A percentile compares a stretch with the other conserved stretches of the same genome.
Evolutionary conservation across 2,888 invertebrate genomes (phyloP).

Genomic region (Xylocampa areola): DNA sequence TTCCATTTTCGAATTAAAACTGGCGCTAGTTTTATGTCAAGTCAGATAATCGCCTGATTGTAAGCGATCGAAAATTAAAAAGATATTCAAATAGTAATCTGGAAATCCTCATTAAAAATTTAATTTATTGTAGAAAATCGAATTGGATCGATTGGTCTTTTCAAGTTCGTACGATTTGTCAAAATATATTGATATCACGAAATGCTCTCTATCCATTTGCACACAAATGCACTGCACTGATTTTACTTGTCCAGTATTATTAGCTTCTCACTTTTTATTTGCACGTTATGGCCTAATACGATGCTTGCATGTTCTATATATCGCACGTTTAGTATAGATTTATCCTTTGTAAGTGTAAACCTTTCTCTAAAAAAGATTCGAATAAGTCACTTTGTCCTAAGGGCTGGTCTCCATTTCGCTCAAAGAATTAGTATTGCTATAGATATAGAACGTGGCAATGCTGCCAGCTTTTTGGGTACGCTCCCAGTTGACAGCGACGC

Average conservation of each 20-base stretch:
- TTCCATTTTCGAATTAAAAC: constrained; percentile 52
- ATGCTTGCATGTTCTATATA: constrained; percentile 57
- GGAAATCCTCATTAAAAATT: constrained; percentile 52
- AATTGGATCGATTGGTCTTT: constrained; percentile 2
- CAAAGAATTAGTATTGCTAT: too few species aligned
- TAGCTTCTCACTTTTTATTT: constrained; percentile 32
- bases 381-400: too few species aligned
- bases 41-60: constrained; percentile 29
- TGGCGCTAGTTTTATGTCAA: constrained; percentile 45
- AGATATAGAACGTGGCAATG: too few species aligned
- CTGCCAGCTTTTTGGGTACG: too few species aligned
- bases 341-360: too few species aligned
- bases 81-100: constrained; percentile 11
- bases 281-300: constrained; percentile 50
- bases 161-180: constrained; percentile 49
- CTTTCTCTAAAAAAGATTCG: too few species aligned
- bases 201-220: constrained; percentile 46
- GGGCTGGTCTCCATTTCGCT: too few species aligned
- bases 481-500: too few species aligned
- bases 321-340: background rate
- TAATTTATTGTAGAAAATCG: constrained; percentile 27
- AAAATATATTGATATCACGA: constrained; percentile 38
- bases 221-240: constrained; percentile 49
- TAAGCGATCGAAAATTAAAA: constrained; percentile 7
- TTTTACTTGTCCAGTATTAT: constrained; percentile 4